Base-by-base conservation (phyloP, 2,113 vertebrate genomes). In the Malaclemys terrapin region DNA sequence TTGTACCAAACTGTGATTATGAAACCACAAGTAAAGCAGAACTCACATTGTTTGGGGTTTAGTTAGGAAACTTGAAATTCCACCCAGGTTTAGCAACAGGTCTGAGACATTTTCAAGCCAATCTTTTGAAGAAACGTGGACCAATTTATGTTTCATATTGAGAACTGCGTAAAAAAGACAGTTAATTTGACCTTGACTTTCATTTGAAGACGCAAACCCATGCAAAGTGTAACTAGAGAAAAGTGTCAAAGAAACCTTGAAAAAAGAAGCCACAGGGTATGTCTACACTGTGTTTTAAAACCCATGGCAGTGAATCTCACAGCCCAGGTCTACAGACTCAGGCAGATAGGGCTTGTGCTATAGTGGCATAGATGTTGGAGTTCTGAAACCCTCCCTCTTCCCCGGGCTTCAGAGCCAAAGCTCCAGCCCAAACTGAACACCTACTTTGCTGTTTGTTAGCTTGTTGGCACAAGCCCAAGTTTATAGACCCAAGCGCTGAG, bases 241-340 rank as follows among this genome's bases (percentile, higher is more conserved):
- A 52, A 91, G 62, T 1, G n/a, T 72, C 87, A 8, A 1, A 78
- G 56, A 91, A 85, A 45, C 8, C 0, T 0, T 42, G 45, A 31
- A 38, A 27, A 42, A 65, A 27, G 57, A 38, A 29, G 72, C 31
- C 59, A 35, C 59, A 17, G 29, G 13, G 13, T 65, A 65, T 6
- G 4, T 31, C 59, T 35, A 62, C 13, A 29, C 59, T 35, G 6
- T 10, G 4, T 35, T 65, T 65, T 65, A 65, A 65, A 65, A 35
- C 13, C 31, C 6, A 17, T 35, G 29, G 59, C 6, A 31, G 9
- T 14, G 29, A 62, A 14, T 62, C 59, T 62, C 11, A 31, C 3
- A 31, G 59, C 25, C 56, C 10, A 27, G 10, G 9, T 11, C 29
- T 62, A 31, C 59, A 62, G 59, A 59, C 29, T 62, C 25, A 29